phyloP scores from a whole-genome alignment of 2,797 vertebrate genomes.

The Echiichthys vipera region DNA sequence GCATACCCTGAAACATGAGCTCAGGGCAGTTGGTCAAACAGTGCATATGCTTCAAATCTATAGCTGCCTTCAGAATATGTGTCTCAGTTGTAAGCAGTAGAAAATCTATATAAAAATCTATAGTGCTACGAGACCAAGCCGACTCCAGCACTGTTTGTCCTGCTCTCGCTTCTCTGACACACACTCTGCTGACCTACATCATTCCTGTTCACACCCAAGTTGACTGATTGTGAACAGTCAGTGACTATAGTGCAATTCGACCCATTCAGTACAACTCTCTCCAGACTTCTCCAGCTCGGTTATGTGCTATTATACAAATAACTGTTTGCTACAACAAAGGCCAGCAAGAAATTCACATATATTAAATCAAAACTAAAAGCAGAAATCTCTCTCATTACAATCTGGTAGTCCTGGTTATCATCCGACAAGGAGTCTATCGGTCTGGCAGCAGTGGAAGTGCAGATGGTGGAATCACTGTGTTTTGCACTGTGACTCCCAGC shows the following conservation, averaged over 20 bases:
- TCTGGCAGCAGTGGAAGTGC: background rate
- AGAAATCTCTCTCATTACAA: background rate
- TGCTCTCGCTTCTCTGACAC: background rate
- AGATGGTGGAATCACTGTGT: conserved; percentile 36
- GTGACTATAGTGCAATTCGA: conserved; percentile 18
- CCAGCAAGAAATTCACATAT: background rate
- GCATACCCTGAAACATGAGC: conserved; percentile 12
- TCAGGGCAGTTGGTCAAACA: conserved; percentile 29
- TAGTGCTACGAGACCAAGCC: background rate
- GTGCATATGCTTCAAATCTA: conserved; percentile 27
- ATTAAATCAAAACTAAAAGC: background rate
- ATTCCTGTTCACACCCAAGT: conserved; percentile 50
- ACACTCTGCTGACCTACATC: conserved; percentile 59
- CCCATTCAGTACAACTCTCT: background rate
- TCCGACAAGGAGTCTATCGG: background rate
- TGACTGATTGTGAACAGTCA: conserved; percentile 36
- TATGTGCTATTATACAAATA: background rate
- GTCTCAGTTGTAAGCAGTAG: conserved; percentile 18
- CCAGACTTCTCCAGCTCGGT: background rate
- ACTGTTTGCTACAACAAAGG: background rate
- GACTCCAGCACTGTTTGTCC: conserved; percentile 12
- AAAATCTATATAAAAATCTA: conserved; percentile 58
- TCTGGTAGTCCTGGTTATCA: background rate
- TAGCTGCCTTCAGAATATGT: background rate
- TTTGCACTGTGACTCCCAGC: conserved; percentile 18